These are phyloP conservation scores for Cryptotermes secundus DNA, from an alignment of 1,140 invertebrate species.

Conservation along the genomic window DNA sequence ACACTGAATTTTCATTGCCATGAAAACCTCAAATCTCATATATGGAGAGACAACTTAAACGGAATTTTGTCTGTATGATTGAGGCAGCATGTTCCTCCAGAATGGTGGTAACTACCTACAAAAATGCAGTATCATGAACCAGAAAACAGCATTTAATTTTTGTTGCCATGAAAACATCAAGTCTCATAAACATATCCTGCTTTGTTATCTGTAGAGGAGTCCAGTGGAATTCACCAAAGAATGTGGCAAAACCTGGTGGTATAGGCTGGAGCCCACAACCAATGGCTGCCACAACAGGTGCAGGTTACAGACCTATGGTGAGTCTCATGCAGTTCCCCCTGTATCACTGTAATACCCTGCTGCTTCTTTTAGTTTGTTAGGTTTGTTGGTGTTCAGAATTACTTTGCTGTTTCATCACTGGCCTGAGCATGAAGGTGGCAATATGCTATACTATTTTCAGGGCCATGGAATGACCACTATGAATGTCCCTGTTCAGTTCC, in stretches of 20 bases:
- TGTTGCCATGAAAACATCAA: too few species aligned
- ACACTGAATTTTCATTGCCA: too few species aligned
- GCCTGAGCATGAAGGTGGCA: constrained; percentile 5
- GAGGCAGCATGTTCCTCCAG: too few species aligned
- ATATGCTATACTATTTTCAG: constrained; percentile 31
- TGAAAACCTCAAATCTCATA: too few species aligned
- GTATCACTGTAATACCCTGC: constrained; percentile 13
- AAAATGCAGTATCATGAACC: too few species aligned
- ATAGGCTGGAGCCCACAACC: constrained; percentile 78
- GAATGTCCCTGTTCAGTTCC: constrained; percentile 31
- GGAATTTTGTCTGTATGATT: too few species aligned
- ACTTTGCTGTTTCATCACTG: not conserved
- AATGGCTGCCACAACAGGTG: constrained; percentile 81
- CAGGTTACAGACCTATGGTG: constrained; percentile 83
- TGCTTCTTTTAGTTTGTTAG: constrained; percentile 16
- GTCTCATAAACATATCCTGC: not conserved
- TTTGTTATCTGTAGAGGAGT: constrained; percentile 55
- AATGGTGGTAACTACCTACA: too few species aligned
- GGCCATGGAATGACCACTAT: constrained; percentile 33
- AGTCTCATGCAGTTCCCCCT: constrained; percentile 35
- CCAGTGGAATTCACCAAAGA: constrained; percentile 87
- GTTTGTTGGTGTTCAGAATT: not conserved
- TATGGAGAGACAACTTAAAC: too few species aligned
- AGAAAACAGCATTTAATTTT: too few species aligned
- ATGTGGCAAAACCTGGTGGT: constrained; percentile 70